Percentiles rank a stretch among this genome's conserved stretches.
Conservation (phyloP, 2,113 vertebrate genomes). For the Lasiurus cinereus region DNA sequence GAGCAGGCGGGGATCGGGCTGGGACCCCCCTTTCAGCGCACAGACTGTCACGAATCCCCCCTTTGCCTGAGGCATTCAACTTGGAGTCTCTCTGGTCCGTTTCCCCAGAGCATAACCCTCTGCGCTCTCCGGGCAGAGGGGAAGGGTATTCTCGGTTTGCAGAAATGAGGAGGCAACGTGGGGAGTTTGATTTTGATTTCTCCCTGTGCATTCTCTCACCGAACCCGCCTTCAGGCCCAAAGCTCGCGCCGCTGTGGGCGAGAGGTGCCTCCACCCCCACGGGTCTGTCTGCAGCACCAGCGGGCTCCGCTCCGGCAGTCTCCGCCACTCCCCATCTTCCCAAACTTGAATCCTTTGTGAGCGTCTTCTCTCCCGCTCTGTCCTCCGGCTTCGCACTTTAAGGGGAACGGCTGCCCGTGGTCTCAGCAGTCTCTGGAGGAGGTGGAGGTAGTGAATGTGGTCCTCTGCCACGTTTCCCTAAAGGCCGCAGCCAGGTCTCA, state of each 20-base stretch:
- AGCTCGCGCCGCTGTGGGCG: accelerated
- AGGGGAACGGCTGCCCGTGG: not conserved
- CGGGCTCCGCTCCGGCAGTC: not conserved
- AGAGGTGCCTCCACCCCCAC: not conserved
- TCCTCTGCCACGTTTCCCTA: not conserved
- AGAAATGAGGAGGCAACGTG: not conserved
- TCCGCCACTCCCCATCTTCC: not conserved
- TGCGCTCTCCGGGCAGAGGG: not conserved
- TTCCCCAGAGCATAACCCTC: not conserved
- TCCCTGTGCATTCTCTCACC: no score
- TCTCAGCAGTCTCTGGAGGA: not conserved
- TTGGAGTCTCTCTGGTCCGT: accelerated
- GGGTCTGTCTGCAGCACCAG: no score
- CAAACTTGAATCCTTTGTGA: not conserved
- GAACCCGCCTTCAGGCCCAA: not conserved
- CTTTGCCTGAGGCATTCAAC: not conserved
- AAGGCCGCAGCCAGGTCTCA: not conserved
- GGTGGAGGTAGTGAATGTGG: not conserved
- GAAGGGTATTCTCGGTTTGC: not conserved
- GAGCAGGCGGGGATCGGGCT: not conserved
- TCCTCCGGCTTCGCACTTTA: not conserved
- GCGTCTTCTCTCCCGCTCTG: not conserved
- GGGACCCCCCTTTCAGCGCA: no score
- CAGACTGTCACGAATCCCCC: not conserved
- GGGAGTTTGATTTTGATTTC: not conserved